A percentile compares a stretch with the other conserved stretches of the same genome.
phyloP scores from a whole-genome alignment of 1,140 invertebrate genomes.

The Anastatus disparis region DNA sequence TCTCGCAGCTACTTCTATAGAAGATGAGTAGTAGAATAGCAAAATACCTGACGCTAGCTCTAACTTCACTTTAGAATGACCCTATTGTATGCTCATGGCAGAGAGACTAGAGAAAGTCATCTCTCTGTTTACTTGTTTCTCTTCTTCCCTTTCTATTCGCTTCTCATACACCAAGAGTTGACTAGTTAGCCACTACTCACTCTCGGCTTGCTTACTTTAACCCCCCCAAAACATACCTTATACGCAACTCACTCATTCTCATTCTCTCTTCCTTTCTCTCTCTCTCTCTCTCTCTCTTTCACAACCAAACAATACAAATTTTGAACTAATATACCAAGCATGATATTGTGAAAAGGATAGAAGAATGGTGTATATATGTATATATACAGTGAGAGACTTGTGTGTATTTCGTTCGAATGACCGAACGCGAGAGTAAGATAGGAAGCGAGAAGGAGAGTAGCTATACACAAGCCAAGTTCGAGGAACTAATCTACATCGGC shows the following conservation, averaged over 20 bases:
- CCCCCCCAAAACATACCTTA: not conserved
- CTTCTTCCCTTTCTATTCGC: not conserved
- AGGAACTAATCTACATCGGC: slow-evolving; percentile 49
- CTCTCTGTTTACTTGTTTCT: slow-evolving; percentile 22
- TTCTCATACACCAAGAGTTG: slow-evolving; percentile 9
- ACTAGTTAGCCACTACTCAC: slow-evolving; percentile 24
- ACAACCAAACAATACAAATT: slow-evolving; percentile 30
- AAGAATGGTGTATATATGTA: not conserved
- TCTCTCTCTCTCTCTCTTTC: too few relatives aligned
- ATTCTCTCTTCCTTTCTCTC: slow-evolving; percentile 3
- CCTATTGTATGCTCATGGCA: slow-evolving; percentile 15
- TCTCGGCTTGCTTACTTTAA: not conserved
- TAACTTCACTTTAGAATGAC: slow-evolving; percentile 16
- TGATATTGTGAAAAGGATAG: not conserved
- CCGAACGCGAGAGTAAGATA: not conserved
- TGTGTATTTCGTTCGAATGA: slow-evolving; percentile 23
- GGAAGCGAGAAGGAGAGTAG: too few relatives aligned
- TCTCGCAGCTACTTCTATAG: too few relatives aligned
- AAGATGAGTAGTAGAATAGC: not conserved
- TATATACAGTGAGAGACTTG: not conserved
- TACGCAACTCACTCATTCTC: not conserved
- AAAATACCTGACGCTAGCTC: slow-evolving; percentile 7
- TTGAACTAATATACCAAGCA: slow-evolving; percentile 25
- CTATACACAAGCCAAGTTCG: slow-evolving; percentile 7
- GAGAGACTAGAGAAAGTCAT: not conserved